Base-by-base conservation (phyloP, 2,797 vertebrate genomes). In the Stomatorhinus walkeri region DNA sequence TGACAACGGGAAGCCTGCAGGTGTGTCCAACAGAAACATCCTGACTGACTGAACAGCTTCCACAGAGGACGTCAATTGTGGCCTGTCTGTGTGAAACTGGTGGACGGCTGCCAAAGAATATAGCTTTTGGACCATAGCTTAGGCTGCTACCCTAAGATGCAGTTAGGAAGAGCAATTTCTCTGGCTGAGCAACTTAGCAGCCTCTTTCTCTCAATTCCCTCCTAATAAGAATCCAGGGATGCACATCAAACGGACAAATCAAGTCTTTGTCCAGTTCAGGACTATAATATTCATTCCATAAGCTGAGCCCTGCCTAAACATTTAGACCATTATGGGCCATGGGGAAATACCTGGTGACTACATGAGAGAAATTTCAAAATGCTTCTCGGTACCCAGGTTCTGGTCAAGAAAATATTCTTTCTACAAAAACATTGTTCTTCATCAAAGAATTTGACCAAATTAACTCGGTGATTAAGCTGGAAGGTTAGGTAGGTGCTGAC, bases 1-100 rank as follows among this genome's bases (percentile, higher is more conserved):
- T 79, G 72, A 79, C 72, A 79, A 79, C 36, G 32, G 36, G 72
- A 79, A 79, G 72, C 72, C 72, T 79, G 36, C 72, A 43, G 72
- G 36, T 79, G 68, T 40, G 19, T 79, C 72, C 72, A 79, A 79
- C 36, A 79, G 72, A 79, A 79, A 79, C 72, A 79, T 79, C 72
- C 72, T 43, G 72, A 79, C 72, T 79, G 72, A 43, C 36, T 79
- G 16, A 79, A 79, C 72, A 79, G 72, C 72, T 43, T 79, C 72
- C 36, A 43, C 72, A 79, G 32, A 40, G 72, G 72, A 79, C 72
- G 36, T 43, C 72, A 43, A 43, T 79, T 16, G 72, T 43, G 72
- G 72, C 72, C 32, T 43, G 72, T 79, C 72, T 79, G 72, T 43
- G 72, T 79, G 72, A 79, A 79, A 43, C 72, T 79, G 72, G 5